Evolutionary conservation across 2,797 vertebrate species (phyloP), one percentile per base, ranked within the genome.

Genomic region (Phyllotis vaccarum): DNA sequence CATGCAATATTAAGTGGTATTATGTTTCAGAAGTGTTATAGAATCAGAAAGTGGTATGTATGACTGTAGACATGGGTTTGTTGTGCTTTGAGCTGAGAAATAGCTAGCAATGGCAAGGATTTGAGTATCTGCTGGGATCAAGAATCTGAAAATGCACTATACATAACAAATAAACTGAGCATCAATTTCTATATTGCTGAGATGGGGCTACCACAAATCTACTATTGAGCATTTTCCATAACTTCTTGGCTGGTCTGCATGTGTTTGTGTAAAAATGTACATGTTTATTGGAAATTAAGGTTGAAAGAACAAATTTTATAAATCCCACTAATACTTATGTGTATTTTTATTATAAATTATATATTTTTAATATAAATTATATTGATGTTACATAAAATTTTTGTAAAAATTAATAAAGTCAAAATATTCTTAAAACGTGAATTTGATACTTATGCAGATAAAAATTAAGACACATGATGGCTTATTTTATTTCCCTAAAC

Each of bases 391-490:
- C 24, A 82, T 34, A 82, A 96, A 92, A 82, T 74, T 7, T 29
- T 19, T 82, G 34, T 72, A 87, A 79, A 86, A 86, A 0, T 87
- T 29, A 94, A 79, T 70, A 64, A 95, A 94, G 52, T 27, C 40
- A 49, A 90, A 89, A 86, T 64, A 80, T 80, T 24, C 46, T 62
- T 27, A 78, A 78, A 83, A 22, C 62, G 6, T 43, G 87, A 89
- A 64, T 58, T 40, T 90, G 92, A 78, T 43, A 95, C 74, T 79
- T 89, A 58, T 27, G 70, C 5, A 95, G 76, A 85, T 56, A 90
- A 72, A 93, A 90, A 88, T 74, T 76, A 96, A 95, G 52, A 66
- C 22, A 93, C 92, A 40, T 88, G 76, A 94, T 80, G 46, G n/a
- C 93, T 72, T 86, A 46, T 54, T 82, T 66, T 5, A 95, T 72